Evolutionary conservation across 2,888 invertebrate genomes (phyloP), one percentile per base, ranked within the genome.

Genomic region (Neocrepidodera transversa): DNA sequence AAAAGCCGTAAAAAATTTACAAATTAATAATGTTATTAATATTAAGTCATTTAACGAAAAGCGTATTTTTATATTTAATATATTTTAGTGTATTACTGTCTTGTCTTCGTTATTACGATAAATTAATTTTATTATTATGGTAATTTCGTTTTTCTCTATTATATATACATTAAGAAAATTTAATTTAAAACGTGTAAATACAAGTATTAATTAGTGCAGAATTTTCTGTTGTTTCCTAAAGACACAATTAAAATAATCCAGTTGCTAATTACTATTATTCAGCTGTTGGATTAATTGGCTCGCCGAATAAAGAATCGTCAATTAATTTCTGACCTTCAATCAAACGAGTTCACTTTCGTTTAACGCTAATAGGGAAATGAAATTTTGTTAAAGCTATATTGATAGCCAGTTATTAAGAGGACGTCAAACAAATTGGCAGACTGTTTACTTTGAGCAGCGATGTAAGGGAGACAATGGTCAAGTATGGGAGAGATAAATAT

Each of bases 401-500:
- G 45, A 54, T 54, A 47, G 54, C 17, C 28, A 16, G 40, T 51
- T 51, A 51, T 51, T 51, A 51, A 40, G 36, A 54, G 54, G 17
- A 58, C 47, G 52, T 40, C 52, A 38, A 30, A 58, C 47, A 52
- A 58, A 58, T 47, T 45, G 47, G 40, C 40, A 16, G 30, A 51
- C 58, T 47, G 47, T 58, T 54, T 54, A 43, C 40, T 56, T 56
- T 51, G 51, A 32, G 40, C 43, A 36, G 50, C 40, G 47, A 50
- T 51, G 45, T 60, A 55, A 58, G 65, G 62, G 60, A 62, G 65
- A 64, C 58, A 62, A 57, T 64, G 68, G 68, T 67, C 65, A 68
- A 69, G 64, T 54, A 54, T 62, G 62, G 56, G 53, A 58, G 61
- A 68, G 69, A 68, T 69, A 67, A 68, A 69, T 71, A 75, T 73